Evolutionary conservation across 2,113 vertebrate genomes (phyloP), one percentile per base, ranked within the genome.

Genomic region (Mugil cephalus): DNA sequence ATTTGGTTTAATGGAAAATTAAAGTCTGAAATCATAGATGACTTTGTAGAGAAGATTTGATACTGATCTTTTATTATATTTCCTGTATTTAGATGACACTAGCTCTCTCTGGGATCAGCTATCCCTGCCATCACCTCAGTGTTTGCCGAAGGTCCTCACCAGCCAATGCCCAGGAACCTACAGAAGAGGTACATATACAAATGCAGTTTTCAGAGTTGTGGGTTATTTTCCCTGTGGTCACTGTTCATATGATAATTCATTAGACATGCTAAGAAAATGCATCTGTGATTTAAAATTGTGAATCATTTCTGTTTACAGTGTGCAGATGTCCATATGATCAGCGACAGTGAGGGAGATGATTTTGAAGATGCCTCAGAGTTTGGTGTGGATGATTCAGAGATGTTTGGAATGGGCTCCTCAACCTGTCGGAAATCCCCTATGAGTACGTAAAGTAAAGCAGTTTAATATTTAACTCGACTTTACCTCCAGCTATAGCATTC

Each of bases 241-340:
- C n/a, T 50, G n/a, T 36, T 1, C 58, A 30, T 77, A 42, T 40
- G 13, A 36, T 34, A 38, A 74, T 15, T 52, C 21, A 13, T 48
- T 53, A 48, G 52, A 40, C 4, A 47, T 18, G 3, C 4, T 13
- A 54, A 62, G 15, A 0, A 68, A 68, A 43, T 53, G 13, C 52
- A 21, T 75, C 40, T 18, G 7, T 34, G n/a, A 24, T n/a, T 68
- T n/a, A 4, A 19, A 48, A 50, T 50, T 1, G 40, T 71, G 1
- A 19, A 14, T 60, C 0, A 11, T 67, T 43, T 74, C 0, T 80
- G n/a, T 82, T 71, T 73, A 70, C 94, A 99, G 84, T 96, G 96
- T 90, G 96, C 97, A 80, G 98, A 99, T 90, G 96, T 99, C 87
- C 97, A 99, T 87, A 99, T 99, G 98, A 96, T 99, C 89, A 99